Conservation (phyloP, 2,113 vertebrate species). For the Syngnathus floridae region DNA sequence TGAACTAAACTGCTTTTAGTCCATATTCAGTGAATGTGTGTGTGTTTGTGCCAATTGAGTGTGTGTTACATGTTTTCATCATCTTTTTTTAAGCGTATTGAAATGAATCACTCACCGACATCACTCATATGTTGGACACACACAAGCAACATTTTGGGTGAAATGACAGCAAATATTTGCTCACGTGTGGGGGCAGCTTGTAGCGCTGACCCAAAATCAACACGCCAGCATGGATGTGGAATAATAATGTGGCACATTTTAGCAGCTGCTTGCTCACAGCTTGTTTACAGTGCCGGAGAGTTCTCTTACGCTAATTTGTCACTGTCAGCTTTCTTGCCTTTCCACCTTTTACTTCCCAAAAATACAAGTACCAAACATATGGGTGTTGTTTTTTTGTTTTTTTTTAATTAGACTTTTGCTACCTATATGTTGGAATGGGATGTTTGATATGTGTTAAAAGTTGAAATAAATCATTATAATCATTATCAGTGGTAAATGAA, state of each 20-base stretch:
- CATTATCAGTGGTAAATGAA: neutral
- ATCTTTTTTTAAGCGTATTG: conserved; percentile 32
- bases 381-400: neutral
- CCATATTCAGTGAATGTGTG: conserved; percentile 3
- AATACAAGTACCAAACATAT: conserved; percentile 3
- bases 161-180: conserved; percentile 64
- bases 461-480: too few relatives aligned
- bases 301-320: conserved; percentile 67
- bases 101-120: conserved; percentile 38
- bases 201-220: conserved; percentile 57
- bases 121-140: conserved; percentile 26
- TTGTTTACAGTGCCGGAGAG: conserved; percentile 61
- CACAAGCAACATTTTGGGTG: conserved; percentile 34
- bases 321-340: conserved; percentile 54
- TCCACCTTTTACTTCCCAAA: conserved; percentile 19
- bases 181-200: conserved; percentile 59
- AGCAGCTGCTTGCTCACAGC: conserved; percentile 59
- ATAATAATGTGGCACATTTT: conserved; percentile 65
- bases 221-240: conserved; percentile 59
- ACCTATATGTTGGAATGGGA: neutral
- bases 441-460: neutral
- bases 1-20: neutral
- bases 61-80: conserved; percentile 31
- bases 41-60: conserved; percentile 9
- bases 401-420: neutral